Base-by-base conservation (phyloP, 2,888 invertebrate species). In the Cetonia aurata region DNA sequence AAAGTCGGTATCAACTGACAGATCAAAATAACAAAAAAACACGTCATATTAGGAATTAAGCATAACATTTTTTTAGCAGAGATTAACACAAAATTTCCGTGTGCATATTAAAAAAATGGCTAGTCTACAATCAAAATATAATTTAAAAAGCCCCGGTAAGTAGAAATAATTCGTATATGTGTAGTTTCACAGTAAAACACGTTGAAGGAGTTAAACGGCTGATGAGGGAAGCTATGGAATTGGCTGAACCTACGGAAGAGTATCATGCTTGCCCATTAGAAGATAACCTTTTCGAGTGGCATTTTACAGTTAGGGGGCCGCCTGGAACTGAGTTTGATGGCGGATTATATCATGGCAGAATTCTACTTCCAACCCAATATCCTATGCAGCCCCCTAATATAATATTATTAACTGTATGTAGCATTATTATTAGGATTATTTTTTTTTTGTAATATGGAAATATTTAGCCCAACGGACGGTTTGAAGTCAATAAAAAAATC, bases 331-430 rank as follows among this genome's bases (percentile, higher is more conserved):
- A 96, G 77, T 98, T 96, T 84, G 94, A 94, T 78, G 92, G 92
- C 72, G 98, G 98, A 42, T 88, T 95, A 74, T 98, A 97, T 83
- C 98, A 98, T 83, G 98, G 96, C 3, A 88, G 96, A 77, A 96
- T 98, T 82, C 86, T 96, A 71, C 86, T 98, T 75, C 98, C 98
- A 0, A 91, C 95, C 67, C 96, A 98, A 78, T 98, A 98, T 85
- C 98, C 98, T 0, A 96, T 98, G 96, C 96, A 97, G 85, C 98
- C 98, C 65, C 98, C 98, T 6, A 95, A 95, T 83, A 96, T 98
- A 76, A 96, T 97, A 79, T 86, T 98, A 59, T 84, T 98, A 62
- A 98, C 97, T 25, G 94, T 94, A 85, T 83, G 87, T 81, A 68
- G 33, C 0, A 44, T 6, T 9, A 1, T 48, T 48, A n/a, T 48